These are phyloP conservation scores for Ifrita kowaldi DNA, from an alignment of 2,113 vertebrate genomes.

Conservation along the genomic window DNA sequence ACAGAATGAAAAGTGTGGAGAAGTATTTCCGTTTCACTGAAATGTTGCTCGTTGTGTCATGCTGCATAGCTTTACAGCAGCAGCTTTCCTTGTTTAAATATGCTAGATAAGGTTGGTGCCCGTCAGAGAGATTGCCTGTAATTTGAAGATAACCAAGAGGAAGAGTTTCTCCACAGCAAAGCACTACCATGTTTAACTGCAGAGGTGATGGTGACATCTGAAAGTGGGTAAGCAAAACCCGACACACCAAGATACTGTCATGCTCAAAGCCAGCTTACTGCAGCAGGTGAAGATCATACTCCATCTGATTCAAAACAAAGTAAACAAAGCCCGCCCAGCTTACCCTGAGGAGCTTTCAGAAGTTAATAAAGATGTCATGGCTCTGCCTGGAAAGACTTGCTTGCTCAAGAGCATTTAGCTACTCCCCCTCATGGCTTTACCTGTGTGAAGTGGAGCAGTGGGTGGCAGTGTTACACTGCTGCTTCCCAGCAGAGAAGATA, in stretches of 20 bases:
- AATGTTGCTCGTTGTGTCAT: neutral
- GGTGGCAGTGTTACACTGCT: slow-evolving; percentile 44
- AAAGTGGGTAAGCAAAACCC: neutral
- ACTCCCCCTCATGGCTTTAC: neutral
- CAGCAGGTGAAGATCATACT: neutral
- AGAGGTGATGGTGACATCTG: neutral
- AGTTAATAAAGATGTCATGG: neutral
- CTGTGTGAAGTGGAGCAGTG: slow-evolving; percentile 1
- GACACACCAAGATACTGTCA: neutral
- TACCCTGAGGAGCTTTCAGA: neutral
- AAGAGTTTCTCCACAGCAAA: neutral
- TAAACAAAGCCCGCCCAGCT: neutral
- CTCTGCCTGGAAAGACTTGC: neutral
- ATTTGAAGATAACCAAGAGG: neutral
- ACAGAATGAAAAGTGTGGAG: neutral
- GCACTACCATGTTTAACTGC: neutral
- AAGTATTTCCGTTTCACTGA: neutral
- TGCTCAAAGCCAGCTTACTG: neutral
- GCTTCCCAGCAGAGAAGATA: neutral
- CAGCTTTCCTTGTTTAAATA: neutral
- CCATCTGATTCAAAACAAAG: neutral
- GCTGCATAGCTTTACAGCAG: neutral
- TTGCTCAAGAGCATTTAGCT: neutral
- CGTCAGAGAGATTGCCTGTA: neutral
- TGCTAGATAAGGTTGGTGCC: neutral